Evolutionary conservation across 2,888 invertebrate genomes (phyloP).

Genomic region (Machimus rusticus): DNA sequence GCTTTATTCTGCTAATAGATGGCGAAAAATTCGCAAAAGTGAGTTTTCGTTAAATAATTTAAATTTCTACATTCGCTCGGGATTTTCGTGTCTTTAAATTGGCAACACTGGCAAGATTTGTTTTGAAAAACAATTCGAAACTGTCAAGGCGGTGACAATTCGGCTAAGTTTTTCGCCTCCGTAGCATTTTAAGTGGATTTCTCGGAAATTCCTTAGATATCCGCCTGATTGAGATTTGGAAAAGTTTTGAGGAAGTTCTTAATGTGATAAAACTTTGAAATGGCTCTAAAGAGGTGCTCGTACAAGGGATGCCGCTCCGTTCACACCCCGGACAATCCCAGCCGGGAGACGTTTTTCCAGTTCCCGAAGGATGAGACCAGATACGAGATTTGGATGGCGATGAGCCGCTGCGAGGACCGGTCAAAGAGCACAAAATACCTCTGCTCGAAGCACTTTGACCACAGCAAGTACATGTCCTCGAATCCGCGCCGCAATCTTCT

Average conservation of each 20-base stretch:
- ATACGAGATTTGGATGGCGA: conserved; percentile 37
- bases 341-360: conserved; percentile 42
- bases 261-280: background rate
- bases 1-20: too few relatives aligned
- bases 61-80: background rate
- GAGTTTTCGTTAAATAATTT: too few relatives aligned
- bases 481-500: conserved; percentile 44
- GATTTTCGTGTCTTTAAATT: background rate
- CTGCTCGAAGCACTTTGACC: conserved; percentile 47
- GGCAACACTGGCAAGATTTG: background rate
- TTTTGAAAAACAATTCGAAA: background rate
- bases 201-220: background rate
- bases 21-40: too few relatives aligned
- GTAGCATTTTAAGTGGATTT: background rate
- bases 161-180: background rate
- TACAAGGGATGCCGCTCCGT: conserved; percentile 41
- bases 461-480: conserved; percentile 43
- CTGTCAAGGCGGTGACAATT: background rate
- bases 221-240: background rate
- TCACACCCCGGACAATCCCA: background rate
- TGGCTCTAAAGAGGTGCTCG: conserved; percentile 34
- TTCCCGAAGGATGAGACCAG: conserved; percentile 40
- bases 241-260: background rate
- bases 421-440: conserved; percentile 31
- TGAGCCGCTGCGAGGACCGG: conserved; percentile 37